Conservation (phyloP, 2,113 vertebrate genomes). For the Muntiacus muntjak region DNA sequence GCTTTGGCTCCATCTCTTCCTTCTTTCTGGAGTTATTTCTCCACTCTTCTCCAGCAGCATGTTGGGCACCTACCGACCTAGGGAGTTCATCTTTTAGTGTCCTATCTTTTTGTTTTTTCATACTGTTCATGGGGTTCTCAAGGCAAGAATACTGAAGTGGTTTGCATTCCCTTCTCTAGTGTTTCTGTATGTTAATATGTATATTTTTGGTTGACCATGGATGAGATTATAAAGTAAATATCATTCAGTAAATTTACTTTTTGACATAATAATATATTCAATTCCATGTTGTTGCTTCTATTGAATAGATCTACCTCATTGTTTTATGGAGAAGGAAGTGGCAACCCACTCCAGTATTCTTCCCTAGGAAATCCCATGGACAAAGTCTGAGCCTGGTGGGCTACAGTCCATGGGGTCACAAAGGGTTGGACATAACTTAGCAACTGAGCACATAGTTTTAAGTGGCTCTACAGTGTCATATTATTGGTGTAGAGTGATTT, state of each 20-base stretch:
- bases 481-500: neutral
- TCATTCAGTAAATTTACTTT: neutral
- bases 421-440: neutral
- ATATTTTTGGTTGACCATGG: neutral
- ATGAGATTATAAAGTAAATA: neutral
- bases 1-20: neutral
- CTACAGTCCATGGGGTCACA: neutral
- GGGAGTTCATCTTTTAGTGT: neutral
- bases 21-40: neutral
- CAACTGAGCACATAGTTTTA: neutral
- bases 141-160: neutral
- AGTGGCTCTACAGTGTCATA: neutral
- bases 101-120: neutral
- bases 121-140: neutral
- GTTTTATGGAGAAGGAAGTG: neutral
- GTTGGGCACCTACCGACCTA: neutral
- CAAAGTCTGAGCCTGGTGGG: neutral
- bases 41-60: neutral
- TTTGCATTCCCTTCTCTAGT: neutral
- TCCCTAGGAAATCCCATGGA: neutral
- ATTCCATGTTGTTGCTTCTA: rapidly evolving
- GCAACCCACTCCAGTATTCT: neutral
- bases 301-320: neutral
- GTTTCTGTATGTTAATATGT: neutral
- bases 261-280: neutral